Percentiles rank a stretch among this genome's conserved stretches.
These are phyloP conservation scores for Megaceryle torquata DNA, from an alignment of 2,113 vertebrate species.

Conservation along the genomic window DNA sequence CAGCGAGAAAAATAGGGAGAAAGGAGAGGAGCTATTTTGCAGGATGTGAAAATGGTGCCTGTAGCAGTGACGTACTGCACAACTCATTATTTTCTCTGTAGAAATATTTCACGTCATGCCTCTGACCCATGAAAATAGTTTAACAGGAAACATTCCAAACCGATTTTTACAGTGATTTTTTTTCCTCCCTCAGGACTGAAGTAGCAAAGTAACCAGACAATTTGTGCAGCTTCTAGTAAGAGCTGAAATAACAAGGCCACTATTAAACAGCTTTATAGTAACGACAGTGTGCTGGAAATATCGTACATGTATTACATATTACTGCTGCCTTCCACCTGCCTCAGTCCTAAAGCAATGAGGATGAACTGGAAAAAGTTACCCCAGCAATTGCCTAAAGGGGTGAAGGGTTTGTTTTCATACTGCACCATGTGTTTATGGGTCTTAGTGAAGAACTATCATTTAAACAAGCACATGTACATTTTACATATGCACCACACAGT, in stretches of 20 bases:
- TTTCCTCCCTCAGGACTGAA: background rate
- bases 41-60: constrained; percentile 14
- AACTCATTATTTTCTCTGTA: constrained; percentile 30
- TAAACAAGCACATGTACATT: background rate
- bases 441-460: background rate
- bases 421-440: background rate
- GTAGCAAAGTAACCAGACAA: constrained; percentile 20
- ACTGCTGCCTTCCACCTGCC: background rate
- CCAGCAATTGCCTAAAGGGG: background rate
- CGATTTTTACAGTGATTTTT: constrained; percentile 22
- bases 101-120: constrained; percentile 35
- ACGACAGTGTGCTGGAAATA: background rate
- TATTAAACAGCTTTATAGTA: constrained; percentile 4
- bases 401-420: background rate
- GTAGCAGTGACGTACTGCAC: background rate
- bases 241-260: constrained; percentile 3
- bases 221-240: constrained; percentile 14
- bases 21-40: background rate
- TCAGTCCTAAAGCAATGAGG: background rate
- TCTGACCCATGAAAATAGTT: constrained; percentile 42
- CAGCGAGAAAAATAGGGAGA: background rate
- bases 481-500: background rate
- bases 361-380: background rate
- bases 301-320: background rate
- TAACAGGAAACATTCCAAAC: constrained; percentile 37